A percentile compares a stretch with the other conserved stretches of the same genome.
Conservation (phyloP, 2,113 vertebrate genomes). For the Acanthochromis polyacanthus region DNA sequence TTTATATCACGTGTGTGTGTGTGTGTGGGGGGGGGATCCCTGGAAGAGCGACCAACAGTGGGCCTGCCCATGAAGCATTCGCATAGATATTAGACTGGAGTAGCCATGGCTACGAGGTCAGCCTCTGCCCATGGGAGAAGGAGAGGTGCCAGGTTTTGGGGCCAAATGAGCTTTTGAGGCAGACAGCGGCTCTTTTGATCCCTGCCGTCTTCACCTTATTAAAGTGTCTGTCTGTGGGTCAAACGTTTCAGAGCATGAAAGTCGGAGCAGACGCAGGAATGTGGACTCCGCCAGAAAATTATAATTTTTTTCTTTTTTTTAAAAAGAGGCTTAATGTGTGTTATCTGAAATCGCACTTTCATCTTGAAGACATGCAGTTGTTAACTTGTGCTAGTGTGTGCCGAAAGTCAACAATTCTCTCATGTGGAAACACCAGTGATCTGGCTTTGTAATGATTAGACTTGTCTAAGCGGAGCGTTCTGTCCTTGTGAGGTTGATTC, state of each 20-base stretch:
- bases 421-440: neutral
- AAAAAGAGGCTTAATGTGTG: neutral
- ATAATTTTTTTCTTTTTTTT: neutral
- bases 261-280: conserved; percentile 11
- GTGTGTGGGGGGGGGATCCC: conserved; percentile 2
- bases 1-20: conserved; percentile 21
- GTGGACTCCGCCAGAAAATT: neutral
- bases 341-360: no score
- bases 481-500: neutral
- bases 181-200: conserved; percentile 61
- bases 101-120: conserved; percentile 64
- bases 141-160: conserved; percentile 56
- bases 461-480: neutral
- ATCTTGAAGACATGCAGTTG: no score
- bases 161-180: conserved; percentile 62
- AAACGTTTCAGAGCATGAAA: conserved; percentile 17
- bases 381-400: neutral
- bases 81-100: conserved; percentile 64
- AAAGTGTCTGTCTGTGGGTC: conserved; percentile 53
- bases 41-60: conserved; percentile 5
- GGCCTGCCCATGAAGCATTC: conserved; percentile 56
- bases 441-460: neutral
- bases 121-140: conserved; percentile 57
- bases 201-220: conserved; percentile 29
- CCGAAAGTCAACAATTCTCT: conserved; percentile 1